A percentile compares a stretch with the other conserved stretches of the same genome.
These are phyloP conservation scores for Antedon mediterranea DNA, from an alignment of 53 echinoderm and acorn worm genomes.

Conservation along the genomic window DNA sequence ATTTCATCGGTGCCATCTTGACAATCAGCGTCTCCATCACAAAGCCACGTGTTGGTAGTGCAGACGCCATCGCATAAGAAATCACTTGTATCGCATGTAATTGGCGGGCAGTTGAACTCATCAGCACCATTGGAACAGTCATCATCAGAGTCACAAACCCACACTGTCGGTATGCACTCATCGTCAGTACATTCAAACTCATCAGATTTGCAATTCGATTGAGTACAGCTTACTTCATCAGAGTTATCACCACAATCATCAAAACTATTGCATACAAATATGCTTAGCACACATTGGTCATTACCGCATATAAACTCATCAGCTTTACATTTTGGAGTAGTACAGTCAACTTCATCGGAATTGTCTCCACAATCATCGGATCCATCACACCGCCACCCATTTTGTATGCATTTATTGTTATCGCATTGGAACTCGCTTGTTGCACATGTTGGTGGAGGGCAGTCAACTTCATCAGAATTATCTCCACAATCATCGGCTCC, in stretches of 20 bases:
- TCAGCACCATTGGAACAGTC: not conserved
- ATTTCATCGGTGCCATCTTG: not conserved
- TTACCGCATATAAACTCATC: not conserved
- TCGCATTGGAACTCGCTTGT: not conserved
- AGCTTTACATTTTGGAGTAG: not conserved
- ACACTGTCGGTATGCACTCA: not conserved
- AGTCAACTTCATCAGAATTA: not conserved
- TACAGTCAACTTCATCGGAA: not conserved
- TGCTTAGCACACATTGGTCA: not conserved
- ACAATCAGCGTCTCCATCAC: not conserved
- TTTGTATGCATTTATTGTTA: not conserved
- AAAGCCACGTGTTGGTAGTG: not conserved
- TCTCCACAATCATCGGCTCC: not conserved
- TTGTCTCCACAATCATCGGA: not conserved
- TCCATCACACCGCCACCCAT: not conserved
- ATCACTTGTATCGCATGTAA: conserved; percentile 7
- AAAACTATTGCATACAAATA: not conserved
- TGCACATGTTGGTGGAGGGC: not conserved
- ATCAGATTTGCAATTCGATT: not conserved
- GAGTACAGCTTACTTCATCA: not conserved
- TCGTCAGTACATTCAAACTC: not conserved
- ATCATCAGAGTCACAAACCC: not conserved
- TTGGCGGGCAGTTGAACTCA: not conserved
- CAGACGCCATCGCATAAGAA: not conserved
- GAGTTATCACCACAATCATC: not conserved